phyloP scores from a whole-genome alignment of 1,140 invertebrate species.

The Zaprionus inermis region DNA sequence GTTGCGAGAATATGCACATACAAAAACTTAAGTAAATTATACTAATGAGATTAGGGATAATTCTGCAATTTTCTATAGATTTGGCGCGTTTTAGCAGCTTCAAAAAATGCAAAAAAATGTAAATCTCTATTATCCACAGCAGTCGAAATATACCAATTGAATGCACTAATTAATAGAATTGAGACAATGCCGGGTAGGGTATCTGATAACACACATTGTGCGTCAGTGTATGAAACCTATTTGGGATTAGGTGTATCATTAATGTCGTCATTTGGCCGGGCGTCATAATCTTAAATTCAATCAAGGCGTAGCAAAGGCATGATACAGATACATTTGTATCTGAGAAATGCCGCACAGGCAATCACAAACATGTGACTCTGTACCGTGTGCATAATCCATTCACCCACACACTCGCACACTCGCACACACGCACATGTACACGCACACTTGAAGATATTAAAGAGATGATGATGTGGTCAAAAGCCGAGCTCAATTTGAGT shows the following conservation, averaged over 20 bases:
- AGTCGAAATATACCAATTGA: not conserved
- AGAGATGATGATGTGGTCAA: slow-evolving; percentile 56
- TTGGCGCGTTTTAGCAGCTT: no score
- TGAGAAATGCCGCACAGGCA: slow-evolving; percentile 56
- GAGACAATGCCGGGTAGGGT: not conserved
- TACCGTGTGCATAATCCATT: slow-evolving; percentile 51
- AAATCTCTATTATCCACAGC: no score
- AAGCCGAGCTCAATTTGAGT: slow-evolving; percentile 67
- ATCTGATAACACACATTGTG: not conserved
- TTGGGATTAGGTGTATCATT: slow-evolving; percentile 42
- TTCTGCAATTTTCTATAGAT: no score
- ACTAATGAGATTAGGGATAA: not conserved
- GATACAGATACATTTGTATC: slow-evolving; percentile 33
- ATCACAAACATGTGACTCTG: slow-evolving; percentile 53
- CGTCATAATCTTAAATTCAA: slow-evolving; percentile 53
- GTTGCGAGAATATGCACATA: not conserved
- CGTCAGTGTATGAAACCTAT: slow-evolving; percentile 42
- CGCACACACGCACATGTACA: slow-evolving; percentile 27
- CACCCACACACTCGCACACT: slow-evolving; percentile 3
- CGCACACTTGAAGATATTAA: slow-evolving; percentile 66
- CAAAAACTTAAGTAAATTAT: slow-evolving; percentile 5
- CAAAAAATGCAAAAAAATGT: no score
- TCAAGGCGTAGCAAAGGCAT: slow-evolving; percentile 35
- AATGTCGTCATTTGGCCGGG: slow-evolving; percentile 39
- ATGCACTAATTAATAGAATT: not conserved